These are phyloP conservation scores for Oryzias dopingdopingensis DNA, from an alignment of 2,797 vertebrate genomes.

Conservation along the genomic window DNA sequence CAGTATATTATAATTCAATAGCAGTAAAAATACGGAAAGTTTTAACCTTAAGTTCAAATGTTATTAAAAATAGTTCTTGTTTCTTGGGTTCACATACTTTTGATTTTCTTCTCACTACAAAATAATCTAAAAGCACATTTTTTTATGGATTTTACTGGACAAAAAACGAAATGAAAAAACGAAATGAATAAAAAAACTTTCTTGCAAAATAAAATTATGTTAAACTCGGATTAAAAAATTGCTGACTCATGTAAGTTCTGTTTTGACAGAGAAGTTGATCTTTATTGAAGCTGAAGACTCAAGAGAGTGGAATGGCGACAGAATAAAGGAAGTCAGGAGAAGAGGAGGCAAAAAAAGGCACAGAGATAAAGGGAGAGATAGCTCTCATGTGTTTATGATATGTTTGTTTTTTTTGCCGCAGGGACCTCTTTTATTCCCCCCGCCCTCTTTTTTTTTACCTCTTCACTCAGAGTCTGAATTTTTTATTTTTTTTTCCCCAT, in stretches of 20 bases:
- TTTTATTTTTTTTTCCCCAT: conserved; percentile 25
- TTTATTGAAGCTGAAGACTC: conserved; percentile 48
- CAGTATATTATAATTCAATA: too few species aligned
- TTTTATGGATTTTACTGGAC: too few species aligned
- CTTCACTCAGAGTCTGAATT: conserved; percentile 29
- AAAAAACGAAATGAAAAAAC: neutral
- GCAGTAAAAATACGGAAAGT: too few species aligned
- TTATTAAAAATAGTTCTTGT: too few species aligned
- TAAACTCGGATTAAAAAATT: conserved; percentile 1
- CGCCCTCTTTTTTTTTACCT: conserved; percentile 23
- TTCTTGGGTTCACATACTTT: too few species aligned
- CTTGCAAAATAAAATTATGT: too few species aligned
- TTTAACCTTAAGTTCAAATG: too few species aligned
- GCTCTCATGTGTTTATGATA: conserved; percentile 67
- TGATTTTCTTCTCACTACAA: too few species aligned
- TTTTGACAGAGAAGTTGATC: conserved; percentile 34
- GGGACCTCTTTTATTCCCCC: conserved; percentile 47
- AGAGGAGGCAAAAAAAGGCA: conserved; percentile 30
- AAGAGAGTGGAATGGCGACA: conserved; percentile 42
- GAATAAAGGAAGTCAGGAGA: conserved; percentile 29
- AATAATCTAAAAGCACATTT: too few species aligned
- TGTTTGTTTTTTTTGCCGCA: conserved; percentile 68
- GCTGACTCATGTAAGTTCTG: conserved; percentile 59
- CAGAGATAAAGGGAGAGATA: conserved; percentile 51
- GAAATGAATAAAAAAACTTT: neutral